These are phyloP conservation scores for Ecdyonurus torrentis DNA, from an alignment of 2,888 invertebrate species.

Conservation along the genomic window DNA sequence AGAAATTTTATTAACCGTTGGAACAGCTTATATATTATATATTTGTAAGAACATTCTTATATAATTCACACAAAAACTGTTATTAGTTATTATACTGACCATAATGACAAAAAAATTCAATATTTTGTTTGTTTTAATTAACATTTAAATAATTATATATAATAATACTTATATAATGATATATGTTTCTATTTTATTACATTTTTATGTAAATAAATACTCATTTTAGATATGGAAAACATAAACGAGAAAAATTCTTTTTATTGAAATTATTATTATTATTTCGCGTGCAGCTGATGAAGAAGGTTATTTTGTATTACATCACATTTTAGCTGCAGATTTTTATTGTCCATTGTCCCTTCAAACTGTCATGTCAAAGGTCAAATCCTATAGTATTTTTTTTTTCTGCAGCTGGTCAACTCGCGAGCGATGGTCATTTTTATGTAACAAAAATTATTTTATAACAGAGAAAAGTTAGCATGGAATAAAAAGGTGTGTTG, in stretches of 20 bases:
- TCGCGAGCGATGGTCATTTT: neutral
- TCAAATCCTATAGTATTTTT: too few relatives aligned
- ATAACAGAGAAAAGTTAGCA: too few relatives aligned
- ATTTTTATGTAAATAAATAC: neutral
- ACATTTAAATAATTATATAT: neutral
- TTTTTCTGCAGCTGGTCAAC: neutral
- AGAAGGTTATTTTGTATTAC: neutral
- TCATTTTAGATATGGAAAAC: neutral
- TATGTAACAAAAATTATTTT: too few relatives aligned
- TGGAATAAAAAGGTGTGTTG: neutral
- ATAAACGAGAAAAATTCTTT: neutral
- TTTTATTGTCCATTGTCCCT: neutral
- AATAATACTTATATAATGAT: neutral
- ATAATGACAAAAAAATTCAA: too few relatives aligned
- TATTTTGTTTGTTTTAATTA: too few relatives aligned
- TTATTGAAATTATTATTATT: neutral
- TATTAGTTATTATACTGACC: too few relatives aligned
- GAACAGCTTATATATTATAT: too few relatives aligned
- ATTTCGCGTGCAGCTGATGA: neutral
- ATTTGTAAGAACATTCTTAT: too few relatives aligned
- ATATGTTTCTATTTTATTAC: too few relatives aligned
- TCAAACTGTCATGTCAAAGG: neutral
- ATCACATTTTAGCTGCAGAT: neutral
- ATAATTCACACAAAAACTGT: too few relatives aligned
- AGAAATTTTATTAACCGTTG: too few relatives aligned